Conservation (phyloP, 2,113 vertebrate genomes). For the Cyphomyrus discorhynchus region DNA sequence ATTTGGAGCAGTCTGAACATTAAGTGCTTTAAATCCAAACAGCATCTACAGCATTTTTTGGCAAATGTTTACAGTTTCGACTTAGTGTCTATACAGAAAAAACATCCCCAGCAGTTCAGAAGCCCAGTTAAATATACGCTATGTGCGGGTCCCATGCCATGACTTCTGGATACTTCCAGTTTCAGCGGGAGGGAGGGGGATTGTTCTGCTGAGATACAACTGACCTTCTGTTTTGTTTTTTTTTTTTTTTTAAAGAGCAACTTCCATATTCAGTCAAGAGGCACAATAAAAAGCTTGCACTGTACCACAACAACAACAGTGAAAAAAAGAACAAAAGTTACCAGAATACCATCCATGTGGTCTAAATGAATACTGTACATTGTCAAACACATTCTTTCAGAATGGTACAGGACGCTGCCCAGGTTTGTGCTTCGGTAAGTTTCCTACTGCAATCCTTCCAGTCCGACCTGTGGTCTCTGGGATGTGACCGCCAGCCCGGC, state of each 20-base stretch:
- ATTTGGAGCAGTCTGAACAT: constrained; percentile 41
- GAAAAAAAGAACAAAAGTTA: constrained; percentile 41
- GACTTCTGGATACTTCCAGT: constrained; percentile 19
- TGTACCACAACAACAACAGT: constrained; percentile 60
- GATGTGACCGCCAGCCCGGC: neutral
- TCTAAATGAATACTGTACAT: constrained; percentile 74
- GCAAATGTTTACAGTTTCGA: constrained; percentile 36
- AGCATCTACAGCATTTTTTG: constrained; percentile 55
- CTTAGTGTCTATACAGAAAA: constrained; percentile 2
- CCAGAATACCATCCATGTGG: constrained; percentile 72
- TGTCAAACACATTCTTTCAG: constrained; percentile 88
- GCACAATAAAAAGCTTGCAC: constrained; percentile 79
- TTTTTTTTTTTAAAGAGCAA: constrained; percentile 9
- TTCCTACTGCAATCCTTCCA: neutral
- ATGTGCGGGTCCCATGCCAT: neutral
- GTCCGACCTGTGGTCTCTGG: neutral
- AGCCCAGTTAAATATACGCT: neutral
- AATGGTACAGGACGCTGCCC: constrained; percentile 87
- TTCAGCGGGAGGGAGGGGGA: constrained; percentile 22
- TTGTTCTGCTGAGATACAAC: neutral
- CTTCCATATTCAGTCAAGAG: constrained; percentile 51
- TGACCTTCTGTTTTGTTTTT: neutral
- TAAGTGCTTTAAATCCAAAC: constrained; percentile 59
- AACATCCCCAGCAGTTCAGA: neutral
- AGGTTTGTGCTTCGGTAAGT: constrained; percentile 37